Evolutionary conservation across 2,888 invertebrate species (phyloP).

Genomic region (Lepidocyrtoides sp.): DNA sequence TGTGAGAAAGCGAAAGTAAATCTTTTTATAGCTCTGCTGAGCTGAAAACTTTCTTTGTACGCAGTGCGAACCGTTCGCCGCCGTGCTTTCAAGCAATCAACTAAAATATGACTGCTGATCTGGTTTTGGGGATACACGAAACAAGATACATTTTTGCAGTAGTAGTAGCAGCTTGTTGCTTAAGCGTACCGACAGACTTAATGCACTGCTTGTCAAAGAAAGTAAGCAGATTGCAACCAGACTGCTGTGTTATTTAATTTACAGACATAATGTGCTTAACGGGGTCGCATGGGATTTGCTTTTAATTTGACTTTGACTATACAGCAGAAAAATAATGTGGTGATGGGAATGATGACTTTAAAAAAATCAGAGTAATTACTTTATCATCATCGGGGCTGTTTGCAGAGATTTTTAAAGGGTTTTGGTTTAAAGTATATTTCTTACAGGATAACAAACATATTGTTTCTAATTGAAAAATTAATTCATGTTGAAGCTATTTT

Average conservation of each 20-base stretch:
- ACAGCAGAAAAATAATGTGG: background rate
- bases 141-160: background rate
- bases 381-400: conserved; percentile 18
- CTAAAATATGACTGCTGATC: background rate
- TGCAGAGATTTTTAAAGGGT: conserved; percentile 7
- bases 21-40: background rate
- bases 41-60: background rate
- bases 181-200: conserved; percentile 37
- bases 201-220: conserved; percentile 17
- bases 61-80: background rate
- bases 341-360: background rate
- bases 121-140: background rate
- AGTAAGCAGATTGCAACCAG: conserved; percentile 6
- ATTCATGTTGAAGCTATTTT: too few species aligned
- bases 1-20: background rate
- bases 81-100: background rate
- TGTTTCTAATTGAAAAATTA: too few species aligned
- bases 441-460: too few species aligned
- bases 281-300: background rate
- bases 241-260: background rate
- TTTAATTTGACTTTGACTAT: conserved; percentile 11
- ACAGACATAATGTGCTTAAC: background rate
- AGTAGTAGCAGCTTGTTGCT: background rate
- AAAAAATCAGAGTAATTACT: conserved; percentile 20
- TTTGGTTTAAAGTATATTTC: too few species aligned